phyloP scores from a whole-genome alignment of 2,113 vertebrate species.

The Corythaeola cristata region DNA sequence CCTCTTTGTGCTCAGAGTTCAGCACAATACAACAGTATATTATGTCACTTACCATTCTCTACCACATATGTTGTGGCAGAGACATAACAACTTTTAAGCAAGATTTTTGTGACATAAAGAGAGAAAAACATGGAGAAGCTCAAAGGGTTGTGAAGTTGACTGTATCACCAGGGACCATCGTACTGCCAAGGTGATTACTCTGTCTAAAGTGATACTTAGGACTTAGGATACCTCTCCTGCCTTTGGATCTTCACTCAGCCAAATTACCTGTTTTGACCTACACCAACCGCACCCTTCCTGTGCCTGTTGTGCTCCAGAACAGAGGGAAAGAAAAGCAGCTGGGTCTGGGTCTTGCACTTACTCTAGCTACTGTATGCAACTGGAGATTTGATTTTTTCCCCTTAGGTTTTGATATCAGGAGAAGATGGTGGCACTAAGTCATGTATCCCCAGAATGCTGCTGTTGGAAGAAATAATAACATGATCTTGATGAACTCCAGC shows the following conservation, averaged over 20 bases:
- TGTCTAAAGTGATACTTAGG: slow-evolving; percentile 33
- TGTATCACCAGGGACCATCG: slow-evolving; percentile 11
- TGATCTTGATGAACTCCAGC: background rate
- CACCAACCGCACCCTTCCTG: background rate
- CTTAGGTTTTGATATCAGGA: background rate
- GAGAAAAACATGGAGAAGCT: slow-evolving; percentile 15
- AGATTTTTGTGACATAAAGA: slow-evolving; percentile 52
- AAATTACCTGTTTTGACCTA: slow-evolving; percentile 40
- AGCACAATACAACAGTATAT: background rate
- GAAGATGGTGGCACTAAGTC: background rate
- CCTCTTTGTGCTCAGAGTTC: slow-evolving; percentile 48
- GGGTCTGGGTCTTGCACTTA: slow-evolving; percentile 22
- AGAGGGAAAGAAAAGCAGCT: slow-evolving; percentile 3
- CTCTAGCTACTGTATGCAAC: slow-evolving; percentile 6
- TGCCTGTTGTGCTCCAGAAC: slow-evolving; percentile 26
- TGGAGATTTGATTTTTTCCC: background rate
- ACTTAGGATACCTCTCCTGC: slow-evolving; percentile 15
- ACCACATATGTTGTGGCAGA: slow-evolving; percentile 5
- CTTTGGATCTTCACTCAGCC: slow-evolving; percentile 46
- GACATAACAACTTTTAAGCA: slow-evolving; percentile 8
- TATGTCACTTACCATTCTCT: background rate
- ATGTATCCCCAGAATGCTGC: background rate
- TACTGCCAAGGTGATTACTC: background rate
- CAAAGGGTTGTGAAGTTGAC: slow-evolving; percentile 46
- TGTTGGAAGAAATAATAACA: background rate